phyloP scores from a whole-genome alignment of 2,797 vertebrate genomes.

The Odontamblyopus rebecca region DNA sequence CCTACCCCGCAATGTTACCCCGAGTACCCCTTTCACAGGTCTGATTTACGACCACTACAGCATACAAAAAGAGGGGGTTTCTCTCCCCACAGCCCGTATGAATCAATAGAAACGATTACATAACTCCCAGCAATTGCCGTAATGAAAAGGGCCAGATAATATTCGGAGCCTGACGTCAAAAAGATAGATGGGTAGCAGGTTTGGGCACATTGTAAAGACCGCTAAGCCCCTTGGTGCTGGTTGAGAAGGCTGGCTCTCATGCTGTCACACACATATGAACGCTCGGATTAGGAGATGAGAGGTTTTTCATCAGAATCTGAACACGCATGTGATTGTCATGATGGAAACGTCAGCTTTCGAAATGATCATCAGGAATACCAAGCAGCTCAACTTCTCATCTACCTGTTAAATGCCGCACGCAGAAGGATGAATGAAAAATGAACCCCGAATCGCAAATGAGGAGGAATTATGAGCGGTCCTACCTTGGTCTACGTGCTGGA shows the following conservation, averaged over 20 bases:
- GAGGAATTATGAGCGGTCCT: conserved; percentile 48
- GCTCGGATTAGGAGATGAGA: conserved; percentile 31
- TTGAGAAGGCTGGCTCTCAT: conserved; percentile 54
- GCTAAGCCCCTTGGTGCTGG: conserved; percentile 59
- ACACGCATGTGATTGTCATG: conserved; percentile 28
- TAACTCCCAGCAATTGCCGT: conserved; percentile 30
- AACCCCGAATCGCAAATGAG: conserved; percentile 9
- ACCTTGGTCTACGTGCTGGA: conserved; percentile 76
- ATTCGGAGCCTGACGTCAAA: conserved; percentile 30
- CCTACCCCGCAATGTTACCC: conserved; percentile 24
- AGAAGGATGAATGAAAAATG: conserved; percentile 26
- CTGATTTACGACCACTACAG: conserved; percentile 13
- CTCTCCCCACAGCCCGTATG: conserved; percentile 8
- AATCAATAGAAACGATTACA: conserved; percentile 48
- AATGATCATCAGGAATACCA: conserved; percentile 27
- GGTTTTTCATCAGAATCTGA: conserved; percentile 35
- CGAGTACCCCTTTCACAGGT: conserved; percentile 15
- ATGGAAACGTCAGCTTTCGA: conserved; percentile 16
- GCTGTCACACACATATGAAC: conserved; percentile 46
- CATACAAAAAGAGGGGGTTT: conserved; percentile 11
- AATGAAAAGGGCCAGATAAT: conserved; percentile 29
- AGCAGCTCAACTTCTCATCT: conserved; percentile 69
- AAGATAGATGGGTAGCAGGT: conserved; percentile 52
- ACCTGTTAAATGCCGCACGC: conserved; percentile 63
- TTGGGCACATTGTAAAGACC: conserved; percentile 54